phyloP scores from a whole-genome alignment of 2,888 invertebrate species.

The Palloptera scutellata region DNA sequence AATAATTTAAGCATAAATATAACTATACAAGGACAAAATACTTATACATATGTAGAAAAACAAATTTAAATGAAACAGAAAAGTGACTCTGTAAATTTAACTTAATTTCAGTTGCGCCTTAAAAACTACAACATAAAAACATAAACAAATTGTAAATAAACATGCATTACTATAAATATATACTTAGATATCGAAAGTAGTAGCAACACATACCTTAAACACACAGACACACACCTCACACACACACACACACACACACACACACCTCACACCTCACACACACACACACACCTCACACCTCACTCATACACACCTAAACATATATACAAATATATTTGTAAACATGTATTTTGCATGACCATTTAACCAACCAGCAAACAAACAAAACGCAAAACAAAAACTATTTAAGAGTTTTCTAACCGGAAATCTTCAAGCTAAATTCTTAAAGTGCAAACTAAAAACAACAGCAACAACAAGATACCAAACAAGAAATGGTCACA shows the following conservation, averaged over 20 bases:
- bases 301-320: slow-evolving; percentile 4
- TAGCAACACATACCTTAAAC: slow-evolving; percentile 10
- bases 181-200: background rate
- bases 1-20: slow-evolving; percentile 21
- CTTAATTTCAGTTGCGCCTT: slow-evolving; percentile 49
- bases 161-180: background rate
- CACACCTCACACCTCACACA: slow-evolving; percentile 9
- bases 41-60: slow-evolving; percentile 37
- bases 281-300: slow-evolving; percentile 14
- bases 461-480: slow-evolving; percentile 3
- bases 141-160: slow-evolving; percentile 10
- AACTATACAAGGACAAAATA: slow-evolving; percentile 10
- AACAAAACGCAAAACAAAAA: background rate
- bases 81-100: slow-evolving; percentile 46
- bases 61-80: slow-evolving; percentile 15
- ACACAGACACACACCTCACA: slow-evolving; percentile 13
- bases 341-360: slow-evolving; percentile 6
- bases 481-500: slow-evolving; percentile 50
- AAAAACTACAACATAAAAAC: slow-evolving; percentile 18
- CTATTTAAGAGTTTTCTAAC: background rate
- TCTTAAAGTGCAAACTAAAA: background rate
- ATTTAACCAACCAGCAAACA: background rate
- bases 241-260: slow-evolving; percentile 15
- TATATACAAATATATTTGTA: slow-evolving; percentile 16
- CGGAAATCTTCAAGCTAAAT: background rate